A percentile compares a stretch with the other conserved stretches of the same genome.
Evolutionary conservation across 2,113 vertebrate genomes (phyloP).

Genomic region (Dolichotis patagonum): DNA sequence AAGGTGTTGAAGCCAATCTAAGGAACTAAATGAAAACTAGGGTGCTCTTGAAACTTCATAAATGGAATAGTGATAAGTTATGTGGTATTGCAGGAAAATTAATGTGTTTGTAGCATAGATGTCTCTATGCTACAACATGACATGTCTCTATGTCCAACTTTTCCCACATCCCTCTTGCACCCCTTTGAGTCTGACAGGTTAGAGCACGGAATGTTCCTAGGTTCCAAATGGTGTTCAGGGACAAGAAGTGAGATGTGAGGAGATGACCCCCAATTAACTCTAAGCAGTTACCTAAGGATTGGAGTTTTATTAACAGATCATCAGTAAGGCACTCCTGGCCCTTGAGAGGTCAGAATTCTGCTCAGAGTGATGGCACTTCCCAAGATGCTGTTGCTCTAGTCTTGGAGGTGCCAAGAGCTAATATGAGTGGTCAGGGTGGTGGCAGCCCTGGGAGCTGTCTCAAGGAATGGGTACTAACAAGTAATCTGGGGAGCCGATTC

Average conservation of each 20-base stretch:
- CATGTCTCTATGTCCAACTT: neutral
- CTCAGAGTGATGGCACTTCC: neutral
- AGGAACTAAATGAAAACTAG: neutral
- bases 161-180: neutral
- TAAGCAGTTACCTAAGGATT: neutral
- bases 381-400: neutral
- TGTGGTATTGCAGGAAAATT: neutral
- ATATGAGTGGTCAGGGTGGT: no score
- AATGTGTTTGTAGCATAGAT: neutral
- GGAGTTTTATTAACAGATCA: neutral
- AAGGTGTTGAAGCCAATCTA: neutral
- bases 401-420: neutral
- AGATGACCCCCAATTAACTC: neutral
- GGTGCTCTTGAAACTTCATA: neutral
- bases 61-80: neutral
- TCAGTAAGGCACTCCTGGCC: neutral
- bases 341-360: neutral
- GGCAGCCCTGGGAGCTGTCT: no score
- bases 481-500: neutral
- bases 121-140: no score
- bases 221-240: neutral
- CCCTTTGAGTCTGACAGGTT: neutral
- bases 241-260: neutral
- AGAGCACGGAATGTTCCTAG: neutral
- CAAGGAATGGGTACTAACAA: neutral